Conservation (phyloP, 2,797 vertebrate genomes). For the Oryzias dopingdopingensis region DNA sequence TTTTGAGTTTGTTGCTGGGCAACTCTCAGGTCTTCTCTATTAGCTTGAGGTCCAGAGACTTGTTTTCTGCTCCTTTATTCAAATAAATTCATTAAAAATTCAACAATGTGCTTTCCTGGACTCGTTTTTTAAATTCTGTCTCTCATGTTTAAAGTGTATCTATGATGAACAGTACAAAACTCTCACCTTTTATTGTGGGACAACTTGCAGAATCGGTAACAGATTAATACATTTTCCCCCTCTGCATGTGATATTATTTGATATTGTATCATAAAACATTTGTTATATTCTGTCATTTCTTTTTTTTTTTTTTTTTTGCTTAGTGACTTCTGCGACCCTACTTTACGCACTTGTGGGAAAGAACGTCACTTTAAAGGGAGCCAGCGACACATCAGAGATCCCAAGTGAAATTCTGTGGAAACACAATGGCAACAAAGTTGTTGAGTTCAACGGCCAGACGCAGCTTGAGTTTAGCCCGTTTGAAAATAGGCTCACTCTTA, state of each 20-base stretch:
- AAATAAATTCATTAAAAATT: too few species aligned
- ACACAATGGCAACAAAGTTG: slow-evolving; percentile 42
- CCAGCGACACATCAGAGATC: rapidly evolving
- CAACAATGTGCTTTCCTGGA: too few species aligned
- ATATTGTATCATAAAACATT: neutral
- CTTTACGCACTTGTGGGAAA: slow-evolving; percentile 24
- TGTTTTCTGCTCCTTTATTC: too few species aligned
- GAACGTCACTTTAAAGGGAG: neutral
- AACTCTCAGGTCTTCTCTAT: too few species aligned
- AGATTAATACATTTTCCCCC: too few species aligned
- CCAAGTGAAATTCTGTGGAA: slow-evolving; percentile 64
- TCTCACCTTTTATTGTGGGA: too few species aligned
- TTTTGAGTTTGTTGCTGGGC: too few species aligned
- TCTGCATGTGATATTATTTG: neutral
- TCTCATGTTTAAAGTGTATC: too few species aligned
- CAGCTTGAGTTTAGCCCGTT: rapidly evolving
- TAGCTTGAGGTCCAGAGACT: too few species aligned
- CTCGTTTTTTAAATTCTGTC: too few species aligned
- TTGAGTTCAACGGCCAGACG: slow-evolving; percentile 32
- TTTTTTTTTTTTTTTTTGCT: slow-evolving; percentile 5
- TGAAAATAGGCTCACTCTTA: slow-evolving; percentile 30
- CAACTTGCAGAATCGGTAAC: too few species aligned
- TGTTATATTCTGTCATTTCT: neutral
- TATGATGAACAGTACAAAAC: too few species aligned
- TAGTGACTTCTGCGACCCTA: slow-evolving; percentile 29